Conservation (phyloP, 2,888 invertebrate genomes). For the Melinopterus prodromus region DNA sequence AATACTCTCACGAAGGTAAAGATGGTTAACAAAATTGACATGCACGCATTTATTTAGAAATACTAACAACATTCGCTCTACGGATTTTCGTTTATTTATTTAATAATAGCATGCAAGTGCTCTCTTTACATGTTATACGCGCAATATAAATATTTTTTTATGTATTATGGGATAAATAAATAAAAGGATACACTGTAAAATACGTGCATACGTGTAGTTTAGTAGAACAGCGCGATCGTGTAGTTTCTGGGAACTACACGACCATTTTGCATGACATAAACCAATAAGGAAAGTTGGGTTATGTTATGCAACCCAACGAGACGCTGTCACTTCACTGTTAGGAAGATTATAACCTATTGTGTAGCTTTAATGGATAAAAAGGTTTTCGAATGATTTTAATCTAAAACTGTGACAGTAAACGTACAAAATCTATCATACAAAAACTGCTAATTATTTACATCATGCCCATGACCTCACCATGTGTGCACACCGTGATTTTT, state of each 20-base stretch:
- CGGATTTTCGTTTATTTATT: slow-evolving; percentile 18
- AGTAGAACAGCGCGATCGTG: not conserved
- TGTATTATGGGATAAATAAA: not conserved
- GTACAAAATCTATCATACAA: slow-evolving; percentile 54
- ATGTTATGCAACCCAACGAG: no score
- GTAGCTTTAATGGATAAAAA: not conserved
- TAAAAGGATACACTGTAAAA: not conserved
- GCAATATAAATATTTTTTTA: not conserved
- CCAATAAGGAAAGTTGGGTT: no score
- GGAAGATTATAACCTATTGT: not conserved
- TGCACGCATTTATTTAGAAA: not conserved
- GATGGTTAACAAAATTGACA: slow-evolving; percentile 31
- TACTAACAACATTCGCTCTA: not conserved
- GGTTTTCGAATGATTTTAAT: slow-evolving; percentile 40
- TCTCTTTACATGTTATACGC: not conserved
- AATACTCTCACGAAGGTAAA: slow-evolving; percentile 38
- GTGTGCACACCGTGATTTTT: not conserved
- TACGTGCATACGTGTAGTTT: not conserved
- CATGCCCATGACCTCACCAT: slow-evolving; percentile 37
- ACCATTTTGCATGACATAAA: no score
- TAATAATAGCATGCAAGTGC: not conserved
- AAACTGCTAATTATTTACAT: slow-evolving; percentile 45
- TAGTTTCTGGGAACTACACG: no score
- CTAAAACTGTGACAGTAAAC: slow-evolving; percentile 50
- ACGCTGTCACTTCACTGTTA: not conserved